phyloP scores from a whole-genome alignment of 2,797 vertebrate species.

The Eutrigla gurnardus region DNA sequence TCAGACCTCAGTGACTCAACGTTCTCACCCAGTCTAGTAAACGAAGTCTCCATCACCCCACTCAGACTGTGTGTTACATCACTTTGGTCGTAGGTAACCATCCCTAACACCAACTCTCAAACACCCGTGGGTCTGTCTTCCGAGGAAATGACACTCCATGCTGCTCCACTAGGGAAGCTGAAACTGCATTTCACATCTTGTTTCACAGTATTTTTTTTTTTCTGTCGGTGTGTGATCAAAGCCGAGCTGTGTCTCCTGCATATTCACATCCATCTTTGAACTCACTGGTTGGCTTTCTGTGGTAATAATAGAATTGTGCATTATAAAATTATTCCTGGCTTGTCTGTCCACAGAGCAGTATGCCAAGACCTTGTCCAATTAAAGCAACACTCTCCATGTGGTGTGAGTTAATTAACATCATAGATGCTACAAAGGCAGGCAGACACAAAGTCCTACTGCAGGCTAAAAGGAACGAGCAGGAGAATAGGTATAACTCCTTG shows the following conservation, averaged over 20 bases:
- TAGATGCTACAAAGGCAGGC: constrained; percentile 63
- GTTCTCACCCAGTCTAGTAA: constrained; percentile 46
- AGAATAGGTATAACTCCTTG: constrained; percentile 39
- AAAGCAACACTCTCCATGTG: constrained; percentile 74
- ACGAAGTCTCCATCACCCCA: constrained; percentile 31
- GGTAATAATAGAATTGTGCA: constrained; percentile 67
- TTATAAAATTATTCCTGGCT: constrained; percentile 71
- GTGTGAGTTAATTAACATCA: constrained; percentile 77
- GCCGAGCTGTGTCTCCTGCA: constrained; percentile 45
- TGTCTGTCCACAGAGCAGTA: constrained; percentile 59
- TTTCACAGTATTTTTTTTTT: not conserved
- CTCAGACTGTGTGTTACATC: constrained; percentile 27
- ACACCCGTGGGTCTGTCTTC: constrained; percentile 29
- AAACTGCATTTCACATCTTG: constrained; percentile 35
- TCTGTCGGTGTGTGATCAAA: constrained; percentile 64
- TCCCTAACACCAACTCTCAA: constrained; percentile 21
- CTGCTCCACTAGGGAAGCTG: constrained; percentile 20
- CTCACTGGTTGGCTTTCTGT: constrained; percentile 45
- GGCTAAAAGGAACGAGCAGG: constrained; percentile 33
- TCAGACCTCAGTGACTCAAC: constrained; percentile 55
- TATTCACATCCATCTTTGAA: constrained; percentile 66
- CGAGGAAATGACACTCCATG: constrained; percentile 29
- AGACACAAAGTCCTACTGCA: constrained; percentile 48
- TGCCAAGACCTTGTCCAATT: constrained; percentile 80
- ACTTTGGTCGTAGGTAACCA: constrained; percentile 40